phyloP scores from a whole-genome alignment of 2,888 invertebrate genomes.

The Ceramica pisi region DNA sequence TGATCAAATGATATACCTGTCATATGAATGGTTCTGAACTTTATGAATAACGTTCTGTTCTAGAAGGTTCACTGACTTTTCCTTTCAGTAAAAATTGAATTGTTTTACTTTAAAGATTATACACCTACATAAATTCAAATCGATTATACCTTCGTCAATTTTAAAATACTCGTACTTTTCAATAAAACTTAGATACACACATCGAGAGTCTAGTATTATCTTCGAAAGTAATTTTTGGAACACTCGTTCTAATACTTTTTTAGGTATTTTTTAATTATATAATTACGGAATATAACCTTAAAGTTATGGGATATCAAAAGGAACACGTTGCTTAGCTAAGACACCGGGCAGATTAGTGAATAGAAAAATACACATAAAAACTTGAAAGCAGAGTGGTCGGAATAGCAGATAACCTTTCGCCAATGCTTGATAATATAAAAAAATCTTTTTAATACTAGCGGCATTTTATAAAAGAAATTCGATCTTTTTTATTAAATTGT shows the following conservation, averaged over 20 bases:
- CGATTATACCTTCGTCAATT: background rate
- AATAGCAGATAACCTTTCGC: background rate
- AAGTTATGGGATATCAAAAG: too few species aligned
- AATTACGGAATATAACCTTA: too few species aligned
- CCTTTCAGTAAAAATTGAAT: background rate
- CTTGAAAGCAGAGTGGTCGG: background rate
- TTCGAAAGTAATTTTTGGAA: too few species aligned
- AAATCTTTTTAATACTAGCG: background rate
- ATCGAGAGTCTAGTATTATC: too few species aligned
- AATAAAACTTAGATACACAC: too few species aligned
- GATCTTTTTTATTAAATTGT: background rate
- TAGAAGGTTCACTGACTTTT: slow-evolving; percentile 12
- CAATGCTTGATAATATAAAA: background rate
- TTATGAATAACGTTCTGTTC: slow-evolving; percentile 29
- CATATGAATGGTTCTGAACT: slow-evolving; percentile 30
- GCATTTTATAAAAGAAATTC: background rate
- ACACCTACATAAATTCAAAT: background rate
- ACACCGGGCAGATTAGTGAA: background rate
- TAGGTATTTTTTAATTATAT: too few species aligned
- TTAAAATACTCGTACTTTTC: too few species aligned
- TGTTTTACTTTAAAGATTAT: background rate
- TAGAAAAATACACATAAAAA: background rate
- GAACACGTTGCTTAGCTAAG: background rate
- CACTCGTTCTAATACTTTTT: too few species aligned
- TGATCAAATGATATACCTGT: slow-evolving; percentile 24